A percentile compares a stretch with the other conserved stretches of the same genome.
Evolutionary conservation across 2,113 vertebrate species (phyloP).

Genomic region (Oreochromis niloticus): DNA sequence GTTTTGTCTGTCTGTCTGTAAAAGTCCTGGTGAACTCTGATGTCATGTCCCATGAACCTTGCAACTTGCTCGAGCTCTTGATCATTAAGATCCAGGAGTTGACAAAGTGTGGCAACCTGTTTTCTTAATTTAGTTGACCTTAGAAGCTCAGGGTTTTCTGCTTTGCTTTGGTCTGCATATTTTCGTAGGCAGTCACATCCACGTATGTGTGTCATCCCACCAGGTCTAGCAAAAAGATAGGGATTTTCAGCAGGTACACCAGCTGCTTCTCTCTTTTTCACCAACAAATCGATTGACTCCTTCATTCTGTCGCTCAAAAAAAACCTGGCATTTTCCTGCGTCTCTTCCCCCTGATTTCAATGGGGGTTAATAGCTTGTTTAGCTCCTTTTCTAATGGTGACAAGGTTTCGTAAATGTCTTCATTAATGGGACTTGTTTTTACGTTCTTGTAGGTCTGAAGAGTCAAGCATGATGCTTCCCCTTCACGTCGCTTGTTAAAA

Average conservation of each 20-base stretch:
- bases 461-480: rapidly evolving
- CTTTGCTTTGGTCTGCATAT: background rate
- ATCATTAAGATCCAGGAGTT: background rate
- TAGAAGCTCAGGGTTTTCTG: background rate
- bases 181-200: rapidly evolving
- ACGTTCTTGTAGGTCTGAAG: rapidly evolving
- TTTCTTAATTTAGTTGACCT: background rate
- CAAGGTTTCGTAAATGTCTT: background rate
- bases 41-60: background rate
- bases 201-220: background rate
- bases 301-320: background rate
- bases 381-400: background rate
- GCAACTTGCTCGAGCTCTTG: background rate
- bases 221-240: background rate
- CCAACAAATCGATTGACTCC: background rate
- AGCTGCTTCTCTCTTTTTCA: background rate
- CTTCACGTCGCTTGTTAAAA: background rate
- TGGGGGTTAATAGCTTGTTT: background rate
- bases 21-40: background rate
- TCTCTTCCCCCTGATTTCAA: rapidly evolving
- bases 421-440: background rate
- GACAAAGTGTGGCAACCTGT: rapidly evolving
- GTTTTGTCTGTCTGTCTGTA: background rate
- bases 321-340: background rate
- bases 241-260: background rate